Percentiles rank a stretch among this genome's conserved stretches.
Evolutionary conservation across 1,140 invertebrate genomes (phyloP).

Genomic region (Gonatopus flavifemur): DNA sequence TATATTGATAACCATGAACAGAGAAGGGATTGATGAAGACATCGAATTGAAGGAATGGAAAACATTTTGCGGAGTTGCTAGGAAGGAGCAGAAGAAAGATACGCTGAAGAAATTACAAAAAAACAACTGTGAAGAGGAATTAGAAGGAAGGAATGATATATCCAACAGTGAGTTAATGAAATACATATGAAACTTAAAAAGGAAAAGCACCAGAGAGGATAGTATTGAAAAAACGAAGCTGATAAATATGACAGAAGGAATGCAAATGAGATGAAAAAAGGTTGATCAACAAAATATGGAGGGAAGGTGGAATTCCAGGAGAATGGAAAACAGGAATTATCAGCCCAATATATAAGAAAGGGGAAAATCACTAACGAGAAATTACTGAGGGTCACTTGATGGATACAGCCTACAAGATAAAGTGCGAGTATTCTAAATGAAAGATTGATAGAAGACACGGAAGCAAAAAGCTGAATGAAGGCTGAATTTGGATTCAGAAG

Average conservation of each 20-base stretch:
- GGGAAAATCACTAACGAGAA: neutral
- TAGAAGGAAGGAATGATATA: neutral
- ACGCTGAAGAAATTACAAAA: slow-evolving; percentile 6
- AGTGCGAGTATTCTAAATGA: slow-evolving; percentile 1
- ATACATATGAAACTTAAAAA: neutral
- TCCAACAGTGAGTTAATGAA: neutral
- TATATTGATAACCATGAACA: slow-evolving; percentile 6
- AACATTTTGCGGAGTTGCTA: no score
- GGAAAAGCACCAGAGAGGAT: neutral
- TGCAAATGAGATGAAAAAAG: neutral
- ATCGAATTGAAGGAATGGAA: neutral
- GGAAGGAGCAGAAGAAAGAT: no score
- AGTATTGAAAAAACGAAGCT: neutral
- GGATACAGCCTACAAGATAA: no score
- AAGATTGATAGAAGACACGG: neutral
- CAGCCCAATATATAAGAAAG: slow-evolving; percentile 10
- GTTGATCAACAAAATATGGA: slow-evolving; percentile 7
- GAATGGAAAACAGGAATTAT: slow-evolving; percentile 7
- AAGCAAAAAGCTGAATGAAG: neutral
- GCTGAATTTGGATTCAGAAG: neutral
- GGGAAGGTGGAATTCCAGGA: neutral
- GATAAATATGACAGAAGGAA: neutral
- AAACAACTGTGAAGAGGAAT: neutral
- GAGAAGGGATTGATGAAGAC: neutral
- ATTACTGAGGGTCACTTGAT: slow-evolving; percentile 6